Conservation (phyloP, 2,113 vertebrate genomes). For the Pomatorhinus ruficollis region DNA sequence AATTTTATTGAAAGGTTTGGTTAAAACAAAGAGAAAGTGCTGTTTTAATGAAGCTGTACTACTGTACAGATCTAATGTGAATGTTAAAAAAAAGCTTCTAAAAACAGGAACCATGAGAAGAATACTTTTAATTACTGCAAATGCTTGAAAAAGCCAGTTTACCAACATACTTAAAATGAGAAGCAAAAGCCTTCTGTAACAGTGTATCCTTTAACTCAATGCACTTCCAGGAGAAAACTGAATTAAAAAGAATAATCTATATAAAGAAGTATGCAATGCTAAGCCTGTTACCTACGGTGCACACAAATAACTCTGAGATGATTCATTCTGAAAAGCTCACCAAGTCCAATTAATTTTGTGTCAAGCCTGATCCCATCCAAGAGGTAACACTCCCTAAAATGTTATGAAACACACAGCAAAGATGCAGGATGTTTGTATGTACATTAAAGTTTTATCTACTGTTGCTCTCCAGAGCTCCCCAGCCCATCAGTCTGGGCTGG, state of each 20-base stretch:
- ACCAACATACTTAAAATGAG: not conserved
- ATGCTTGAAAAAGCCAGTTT: not conserved
- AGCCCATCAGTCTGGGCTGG: not conserved
- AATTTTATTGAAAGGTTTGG: not conserved
- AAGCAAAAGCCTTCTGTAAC: not conserved
- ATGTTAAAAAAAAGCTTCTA: not conserved
- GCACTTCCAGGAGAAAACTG: not conserved
- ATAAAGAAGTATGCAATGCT: not conserved
- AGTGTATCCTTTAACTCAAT: not conserved
- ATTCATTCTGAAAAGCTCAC: not conserved
- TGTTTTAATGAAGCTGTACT: not conserved
- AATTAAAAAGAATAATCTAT: not conserved
- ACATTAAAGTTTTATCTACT: not conserved
- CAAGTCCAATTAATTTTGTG: not conserved
- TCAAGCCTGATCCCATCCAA: not conserved
- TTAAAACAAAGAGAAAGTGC: not conserved
- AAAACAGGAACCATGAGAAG: not conserved
- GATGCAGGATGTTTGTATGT: not conserved
- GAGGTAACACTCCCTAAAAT: not conserved
- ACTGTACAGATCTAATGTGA: not conserved
- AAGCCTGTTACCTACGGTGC: not conserved
- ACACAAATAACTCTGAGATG: not conserved
- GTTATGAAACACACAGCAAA: not conserved
- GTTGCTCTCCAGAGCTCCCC: not conserved
- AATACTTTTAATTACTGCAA: not conserved